phyloP scores from a whole-genome alignment of 2,113 vertebrate species.

The Tachysurus fulvidraco region DNA sequence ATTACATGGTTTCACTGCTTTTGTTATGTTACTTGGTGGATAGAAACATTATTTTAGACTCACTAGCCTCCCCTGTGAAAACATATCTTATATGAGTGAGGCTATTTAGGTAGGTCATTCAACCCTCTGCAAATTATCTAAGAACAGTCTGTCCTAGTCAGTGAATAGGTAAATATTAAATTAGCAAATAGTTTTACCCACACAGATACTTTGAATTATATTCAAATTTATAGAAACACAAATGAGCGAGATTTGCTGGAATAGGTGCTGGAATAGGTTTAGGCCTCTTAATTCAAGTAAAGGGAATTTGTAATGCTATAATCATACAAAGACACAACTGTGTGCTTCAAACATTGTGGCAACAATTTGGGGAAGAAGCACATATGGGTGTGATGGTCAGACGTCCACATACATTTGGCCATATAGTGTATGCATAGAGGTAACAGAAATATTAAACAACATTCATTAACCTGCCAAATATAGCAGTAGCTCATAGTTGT shows the following conservation, averaged over 20 bases:
- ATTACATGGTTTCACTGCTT: slow-evolving; percentile 24
- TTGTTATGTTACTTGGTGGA: slow-evolving; percentile 6
- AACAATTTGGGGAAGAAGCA: neutral
- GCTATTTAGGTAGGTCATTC: slow-evolving; percentile 71
- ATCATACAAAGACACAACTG: neutral
- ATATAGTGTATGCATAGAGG: neutral
- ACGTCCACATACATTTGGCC: neutral
- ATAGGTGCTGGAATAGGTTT: neutral
- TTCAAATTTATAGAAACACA: neutral
- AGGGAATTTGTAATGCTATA: neutral
- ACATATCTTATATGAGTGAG: slow-evolving; percentile 60
- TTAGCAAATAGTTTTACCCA: neutral
- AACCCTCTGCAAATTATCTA: slow-evolving; percentile 59
- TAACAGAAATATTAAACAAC: neutral
- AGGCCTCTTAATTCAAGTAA: neutral
- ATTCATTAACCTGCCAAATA: neutral
- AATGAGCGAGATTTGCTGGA: no score
- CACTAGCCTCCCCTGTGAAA: slow-evolving; percentile 15
- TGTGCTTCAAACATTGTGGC: neutral
- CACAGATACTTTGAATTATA: neutral
- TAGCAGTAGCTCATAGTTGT: neutral
- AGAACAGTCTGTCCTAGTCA: slow-evolving; percentile 65
- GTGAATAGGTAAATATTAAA: slow-evolving; percentile 38
- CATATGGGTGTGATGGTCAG: neutral
- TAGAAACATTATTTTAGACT: slow-evolving; percentile 42